Evolutionary conservation across 2,888 invertebrate species (phyloP).

Genomic region (Pammene aurita): DNA sequence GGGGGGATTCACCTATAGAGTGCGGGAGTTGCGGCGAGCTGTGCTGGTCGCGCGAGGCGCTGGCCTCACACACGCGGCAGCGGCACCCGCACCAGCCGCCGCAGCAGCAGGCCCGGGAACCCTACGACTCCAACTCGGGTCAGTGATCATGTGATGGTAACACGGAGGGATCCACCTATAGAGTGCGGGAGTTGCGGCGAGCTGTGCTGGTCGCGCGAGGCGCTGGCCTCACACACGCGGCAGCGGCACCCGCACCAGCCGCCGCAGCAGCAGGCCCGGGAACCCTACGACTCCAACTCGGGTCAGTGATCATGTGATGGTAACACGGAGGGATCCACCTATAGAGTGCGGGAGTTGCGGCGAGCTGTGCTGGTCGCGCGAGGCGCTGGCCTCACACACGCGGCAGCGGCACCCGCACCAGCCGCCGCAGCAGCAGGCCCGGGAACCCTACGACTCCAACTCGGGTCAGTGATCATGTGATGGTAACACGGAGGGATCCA

Average conservation of each 20-base stretch:
- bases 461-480: conserved; percentile 55
- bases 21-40: conserved; percentile 91
- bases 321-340: conserved; percentile 84
- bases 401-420: conserved; percentile 70
- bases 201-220: conserved; percentile 88
- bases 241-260: conserved; percentile 71
- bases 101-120: conserved; percentile 46
- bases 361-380: conserved; percentile 90
- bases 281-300: conserved; percentile 62
- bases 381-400: conserved; percentile 70
- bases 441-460: conserved; percentile 59
- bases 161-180: conserved; percentile 86
- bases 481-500: conserved; percentile 80
- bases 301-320: conserved; percentile 50
- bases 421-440: conserved; percentile 51
- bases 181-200: conserved; percentile 92
- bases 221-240: conserved; percentile 67
- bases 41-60: conserved; percentile 87
- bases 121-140: conserved; percentile 68
- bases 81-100: conserved; percentile 71
- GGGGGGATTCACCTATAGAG: conserved; percentile 90
- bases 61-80: conserved; percentile 64
- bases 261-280: conserved; percentile 48
- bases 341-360: conserved; percentile 91
- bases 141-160: conserved; percentile 4